Base-by-base conservation (phyloP, 2,797 vertebrate genomes). In the Bradypodion ventrale region DNA sequence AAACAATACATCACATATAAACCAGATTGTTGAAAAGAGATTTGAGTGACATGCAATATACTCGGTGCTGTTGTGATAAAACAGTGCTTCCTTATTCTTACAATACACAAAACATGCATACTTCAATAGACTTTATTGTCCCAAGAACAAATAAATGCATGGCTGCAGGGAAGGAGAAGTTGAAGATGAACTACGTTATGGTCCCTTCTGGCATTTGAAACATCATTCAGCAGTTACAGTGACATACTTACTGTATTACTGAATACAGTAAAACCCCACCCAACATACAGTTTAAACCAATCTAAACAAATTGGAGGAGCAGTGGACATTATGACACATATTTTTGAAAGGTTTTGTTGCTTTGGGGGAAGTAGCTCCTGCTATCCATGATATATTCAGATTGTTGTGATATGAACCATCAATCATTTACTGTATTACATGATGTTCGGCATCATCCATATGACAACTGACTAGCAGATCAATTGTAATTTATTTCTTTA, bases 131-230 rank as follows among this genome's bases (percentile, higher is more conserved):
- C 66, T 66, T 76, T 74, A 65, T 69, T 60, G 66, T 80, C 74
- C 73, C 78, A 13, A 4, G 80, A 82, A 87, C 77, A 72, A 83
- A 40, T 68, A 83, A 35, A 42, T 32, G 0, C 1, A 25, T 42
- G 49, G 40, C 32, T 88, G 60, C 56, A 78, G 16, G 60, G 40
- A 10, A 90, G 65, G 66, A 40, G 65, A 70, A 84, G 74, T 62
- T 80, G 75, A 49, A 25, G 10, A 76, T 63, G 44, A 5, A 29
- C 1, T 2, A 21, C 80, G 73, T 85, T 49, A 60, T 46, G 59
- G 16, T 60, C n/a, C 35, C 56, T 66, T 78, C 3, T 65, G 42
- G 32, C 73, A 77, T 5, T 74, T 56, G 83, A 80, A 85, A 8
- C 0, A 82, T 88, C 60, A 80, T 80, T 79, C 6, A 27, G 23